phyloP scores from a whole-genome alignment of 2,888 invertebrate species.

The Pomacea canaliculata region DNA sequence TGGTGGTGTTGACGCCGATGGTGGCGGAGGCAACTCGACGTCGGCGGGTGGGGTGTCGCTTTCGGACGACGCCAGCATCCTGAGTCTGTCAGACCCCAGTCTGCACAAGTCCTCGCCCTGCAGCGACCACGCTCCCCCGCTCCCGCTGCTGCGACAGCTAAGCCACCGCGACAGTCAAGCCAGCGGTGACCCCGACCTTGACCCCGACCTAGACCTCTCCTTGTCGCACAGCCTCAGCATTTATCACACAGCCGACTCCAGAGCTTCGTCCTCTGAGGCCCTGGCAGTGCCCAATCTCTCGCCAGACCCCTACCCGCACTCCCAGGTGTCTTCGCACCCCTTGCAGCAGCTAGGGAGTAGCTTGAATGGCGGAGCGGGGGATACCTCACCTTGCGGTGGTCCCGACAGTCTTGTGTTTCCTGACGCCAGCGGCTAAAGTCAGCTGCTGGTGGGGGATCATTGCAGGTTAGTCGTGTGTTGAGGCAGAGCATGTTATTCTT shows the following conservation, averaged over 20 bases:
- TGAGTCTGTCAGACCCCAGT: constrained; percentile 41
- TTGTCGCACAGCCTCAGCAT: constrained; percentile 32
- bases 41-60: constrained; percentile 47
- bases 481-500: too few species aligned
- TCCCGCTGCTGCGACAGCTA: constrained; percentile 7
- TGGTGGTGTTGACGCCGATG: background rate
- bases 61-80: constrained; percentile 40
- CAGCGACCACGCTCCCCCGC: constrained; percentile 24
- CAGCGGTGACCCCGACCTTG: constrained; percentile 14
- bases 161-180: background rate
- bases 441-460: background rate
- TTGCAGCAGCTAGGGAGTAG: too few species aligned
- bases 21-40: constrained; percentile 35
- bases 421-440: constrained; percentile 30
- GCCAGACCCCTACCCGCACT: constrained; percentile 13
- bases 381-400: constrained; percentile 6
- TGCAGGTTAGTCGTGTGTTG: background rate
- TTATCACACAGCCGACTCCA: constrained; percentile 32
- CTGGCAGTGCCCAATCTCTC: constrained; percentile 14
- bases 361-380: background rate
- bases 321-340: background rate
- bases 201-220: background rate
- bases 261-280: constrained; percentile 23
- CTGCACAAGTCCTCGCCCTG: constrained; percentile 39
- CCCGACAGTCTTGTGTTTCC: constrained; percentile 26